phyloP scores from a whole-genome alignment of 2,888 invertebrate genomes.

The Acronicta psi region DNA sequence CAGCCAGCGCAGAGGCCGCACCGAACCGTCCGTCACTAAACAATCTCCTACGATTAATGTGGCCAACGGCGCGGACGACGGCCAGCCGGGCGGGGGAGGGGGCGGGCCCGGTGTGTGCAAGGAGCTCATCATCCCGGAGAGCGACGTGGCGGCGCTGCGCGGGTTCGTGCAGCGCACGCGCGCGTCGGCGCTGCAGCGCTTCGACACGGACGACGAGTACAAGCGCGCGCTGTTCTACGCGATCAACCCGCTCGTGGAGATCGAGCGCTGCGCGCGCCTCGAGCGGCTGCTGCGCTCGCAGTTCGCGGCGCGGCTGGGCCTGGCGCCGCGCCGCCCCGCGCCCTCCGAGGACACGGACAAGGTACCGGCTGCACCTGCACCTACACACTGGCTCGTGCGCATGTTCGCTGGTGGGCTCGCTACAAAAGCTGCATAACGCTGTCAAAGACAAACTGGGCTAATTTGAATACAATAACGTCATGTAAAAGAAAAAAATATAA shows the following conservation, averaged over 20 bases:
- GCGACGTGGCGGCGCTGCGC: constrained; percentile 60
- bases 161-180: constrained; percentile 55
- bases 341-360: no score
- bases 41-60: not conserved
- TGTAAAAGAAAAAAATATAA: not conserved
- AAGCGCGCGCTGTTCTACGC: constrained; percentile 63
- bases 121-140: constrained; percentile 65
- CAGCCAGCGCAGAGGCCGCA: no score
- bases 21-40: no score
- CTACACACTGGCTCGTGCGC: no score
- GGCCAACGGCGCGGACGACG: no score
- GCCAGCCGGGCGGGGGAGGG: not conserved
- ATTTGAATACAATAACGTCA: no score
- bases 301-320: constrained; percentile 65
- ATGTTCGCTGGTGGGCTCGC: no score
- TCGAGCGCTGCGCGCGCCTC: constrained; percentile 59
- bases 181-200: constrained; percentile 58
- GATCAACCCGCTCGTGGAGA: constrained; percentile 71
- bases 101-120: constrained; percentile 40
- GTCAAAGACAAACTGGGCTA: no score
- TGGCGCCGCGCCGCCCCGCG: constrained; percentile 40
- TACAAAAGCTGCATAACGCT: no score
- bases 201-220: constrained; percentile 64
- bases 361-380: no score
- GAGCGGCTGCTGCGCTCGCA: constrained; percentile 48